Percentiles rank a stretch among this genome's conserved stretches.
Conservation (phyloP, 2,797 vertebrate genomes). For the Philypnodon macrostomus region DNA sequence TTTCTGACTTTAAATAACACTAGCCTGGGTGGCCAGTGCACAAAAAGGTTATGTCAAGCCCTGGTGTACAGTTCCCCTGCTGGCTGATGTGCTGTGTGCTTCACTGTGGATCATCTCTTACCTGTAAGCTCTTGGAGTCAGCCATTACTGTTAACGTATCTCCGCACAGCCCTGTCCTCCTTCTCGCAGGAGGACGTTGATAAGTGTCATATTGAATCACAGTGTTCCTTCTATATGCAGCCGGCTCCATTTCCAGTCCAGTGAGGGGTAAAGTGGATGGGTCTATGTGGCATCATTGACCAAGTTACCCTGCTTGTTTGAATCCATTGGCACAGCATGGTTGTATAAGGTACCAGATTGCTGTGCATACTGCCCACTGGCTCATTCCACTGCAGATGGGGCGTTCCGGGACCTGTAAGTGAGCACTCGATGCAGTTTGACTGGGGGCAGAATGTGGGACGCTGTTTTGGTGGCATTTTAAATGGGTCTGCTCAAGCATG, state of each 20-base stretch:
- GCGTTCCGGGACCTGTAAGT: constrained; percentile 75
- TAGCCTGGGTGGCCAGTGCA: not conserved
- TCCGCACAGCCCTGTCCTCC: constrained; percentile 26
- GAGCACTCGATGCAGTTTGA: constrained; percentile 72
- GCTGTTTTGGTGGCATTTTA: constrained; percentile 73
- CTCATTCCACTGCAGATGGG: constrained; percentile 57
- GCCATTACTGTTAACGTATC: constrained; percentile 42
- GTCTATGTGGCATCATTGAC: constrained; percentile 68
- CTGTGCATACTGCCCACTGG: constrained; percentile 63
- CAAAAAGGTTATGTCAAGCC: not conserved
- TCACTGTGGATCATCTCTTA: constrained; percentile 50
- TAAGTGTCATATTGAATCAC: constrained; percentile 56
- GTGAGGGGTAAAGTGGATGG: constrained; percentile 61
- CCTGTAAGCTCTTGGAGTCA: constrained; percentile 51
- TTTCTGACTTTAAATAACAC: no score
- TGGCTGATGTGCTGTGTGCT: constrained; percentile 23
- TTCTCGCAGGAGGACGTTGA: constrained; percentile 56
- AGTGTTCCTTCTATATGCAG: constrained; percentile 39
- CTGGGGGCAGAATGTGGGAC: constrained; percentile 71
- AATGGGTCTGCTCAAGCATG: constrained; percentile 69
- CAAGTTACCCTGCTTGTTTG: constrained; percentile 67
- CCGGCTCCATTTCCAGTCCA: constrained; percentile 65
- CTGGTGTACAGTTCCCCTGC: not conserved
- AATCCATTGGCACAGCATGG: constrained; percentile 51
- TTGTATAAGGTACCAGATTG: constrained; percentile 55